Evolutionary conservation across 1,140 invertebrate genomes (phyloP), one percentile per base, ranked within the genome.

Genomic region (Ptiloglossa arizonensis): DNA sequence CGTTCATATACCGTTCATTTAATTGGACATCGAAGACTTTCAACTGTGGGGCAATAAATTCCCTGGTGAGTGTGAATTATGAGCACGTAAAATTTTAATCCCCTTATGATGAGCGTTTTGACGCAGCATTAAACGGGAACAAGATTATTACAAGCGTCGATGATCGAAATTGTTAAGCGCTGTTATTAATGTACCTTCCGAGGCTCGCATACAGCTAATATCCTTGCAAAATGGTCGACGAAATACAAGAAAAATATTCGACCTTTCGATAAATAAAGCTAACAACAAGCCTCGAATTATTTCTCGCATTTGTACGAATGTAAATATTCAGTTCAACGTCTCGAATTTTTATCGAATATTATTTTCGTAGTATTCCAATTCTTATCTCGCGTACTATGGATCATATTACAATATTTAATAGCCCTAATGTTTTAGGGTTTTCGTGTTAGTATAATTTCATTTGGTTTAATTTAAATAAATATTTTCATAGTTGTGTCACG

Each of bases 91-190:
- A 76, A 69, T 76, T 76, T 69, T 76, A 76, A 76, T 76, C 73
- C 75, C 66, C 57, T 78, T 59, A 54, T 44, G 68, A 78, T 54
- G 56, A 68, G 69, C 75, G 56, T 78, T 78, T 71, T 78, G 75
- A 78, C 75, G 57, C 57, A 22, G 57, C 67, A 71, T 78, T 71
- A 76, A 76, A 44, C 73, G 75, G 32, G 38, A 63, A 71, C 75
- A 78, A 78, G 75, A 78, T 78, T 78, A 71, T 78, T 78, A 78
- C 75, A 57, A 76, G 73, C 73, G 22, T 32, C 66, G 73, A 69
- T 76, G 54, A 76, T 76, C 64, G 73, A 50, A 68, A 76, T 70
- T 63, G 75, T 78, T 78, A 56, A 78, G 56, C 75, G 44, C 15
- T 35, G 68, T 78, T 78, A 78, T 78, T 78, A 78, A 78, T 50